phyloP scores from a whole-genome alignment of 2,888 invertebrate genomes.

The Pyralis farinalis region DNA sequence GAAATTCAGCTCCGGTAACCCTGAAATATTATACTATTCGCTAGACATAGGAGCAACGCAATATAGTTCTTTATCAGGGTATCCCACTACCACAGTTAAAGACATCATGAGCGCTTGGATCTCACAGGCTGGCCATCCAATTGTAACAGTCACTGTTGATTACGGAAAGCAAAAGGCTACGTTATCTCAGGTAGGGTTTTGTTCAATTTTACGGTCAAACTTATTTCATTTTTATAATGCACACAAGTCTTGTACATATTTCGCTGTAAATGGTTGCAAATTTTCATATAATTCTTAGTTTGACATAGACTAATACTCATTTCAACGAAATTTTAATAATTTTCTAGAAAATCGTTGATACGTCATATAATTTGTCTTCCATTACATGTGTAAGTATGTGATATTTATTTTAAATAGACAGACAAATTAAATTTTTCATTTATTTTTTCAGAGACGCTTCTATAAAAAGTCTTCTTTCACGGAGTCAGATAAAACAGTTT shows the following conservation, averaged over 20 bases:
- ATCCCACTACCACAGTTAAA: slow-evolving; percentile 38
- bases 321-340: too few relatives aligned
- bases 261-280: too few relatives aligned
- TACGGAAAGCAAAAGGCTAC: slow-evolving; percentile 43
- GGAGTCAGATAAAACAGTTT: slow-evolving; percentile 43
- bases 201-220: too few relatives aligned
- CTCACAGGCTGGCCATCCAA: slow-evolving; percentile 57
- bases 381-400: too few relatives aligned
- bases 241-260: too few relatives aligned
- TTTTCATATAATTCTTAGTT: too few relatives aligned
- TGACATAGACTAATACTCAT: too few relatives aligned
- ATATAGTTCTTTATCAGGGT: slow-evolving; percentile 38
- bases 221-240: too few relatives aligned
- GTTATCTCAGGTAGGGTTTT: slow-evolving; percentile 63
- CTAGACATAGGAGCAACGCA: slow-evolving; percentile 31
- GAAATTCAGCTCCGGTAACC: slow-evolving; percentile 61
- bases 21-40: slow-evolving; percentile 68
- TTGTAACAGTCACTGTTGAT: slow-evolving; percentile 53
- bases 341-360: too few relatives aligned
- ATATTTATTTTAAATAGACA: too few relatives aligned
- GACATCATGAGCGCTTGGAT: slow-evolving; percentile 66
- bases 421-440: slow-evolving; percentile 2
- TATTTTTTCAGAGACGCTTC: slow-evolving; percentile 60
- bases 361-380: too few relatives aligned
- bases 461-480: slow-evolving; percentile 43